Percentiles rank a stretch among this genome's conserved stretches.
Evolutionary conservation across 2,888 invertebrate genomes (phyloP).

Genomic region (Thelaira solivaga): DNA sequence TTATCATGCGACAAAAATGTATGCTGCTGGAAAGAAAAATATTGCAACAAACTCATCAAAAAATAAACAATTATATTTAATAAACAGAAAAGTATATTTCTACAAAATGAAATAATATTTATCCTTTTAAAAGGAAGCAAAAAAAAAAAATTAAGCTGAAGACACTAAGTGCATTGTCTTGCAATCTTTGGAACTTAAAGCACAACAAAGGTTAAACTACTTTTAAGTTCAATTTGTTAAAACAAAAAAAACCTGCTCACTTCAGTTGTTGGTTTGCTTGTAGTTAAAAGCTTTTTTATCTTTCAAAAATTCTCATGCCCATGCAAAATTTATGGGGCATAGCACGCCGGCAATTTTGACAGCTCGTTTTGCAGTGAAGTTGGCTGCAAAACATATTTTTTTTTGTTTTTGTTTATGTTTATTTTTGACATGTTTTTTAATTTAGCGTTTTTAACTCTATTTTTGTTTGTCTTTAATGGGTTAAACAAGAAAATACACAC

Average conservation of each 20-base stretch:
- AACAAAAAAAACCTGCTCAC: background rate
- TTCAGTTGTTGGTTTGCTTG: background rate
- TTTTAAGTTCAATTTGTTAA: conserved; percentile 22
- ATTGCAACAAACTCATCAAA: background rate
- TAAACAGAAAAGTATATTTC: conserved; percentile 10
- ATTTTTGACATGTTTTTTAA: too few species aligned
- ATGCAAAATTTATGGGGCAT: background rate
- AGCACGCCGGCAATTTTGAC: too few species aligned
- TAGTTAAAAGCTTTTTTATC: background rate
- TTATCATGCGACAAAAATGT: conserved; percentile 1
- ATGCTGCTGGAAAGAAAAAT: background rate
- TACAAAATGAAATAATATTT: conserved; percentile 11
- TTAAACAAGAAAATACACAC: too few species aligned
- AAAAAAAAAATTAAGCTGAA: background rate
- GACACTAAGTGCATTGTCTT: background rate
- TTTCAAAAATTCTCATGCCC: background rate
- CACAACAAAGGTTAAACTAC: conserved; percentile 28
- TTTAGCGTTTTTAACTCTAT: too few species aligned
- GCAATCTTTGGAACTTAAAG: background rate
- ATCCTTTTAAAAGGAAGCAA: background rate
- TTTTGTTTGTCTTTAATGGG: too few species aligned
- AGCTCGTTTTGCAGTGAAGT: too few species aligned
- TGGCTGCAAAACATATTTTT: too few species aligned
- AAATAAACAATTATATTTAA: background rate
- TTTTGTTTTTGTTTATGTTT: too few species aligned